Percentiles rank a stretch among this genome's conserved stretches.
Evolutionary conservation across 2,113 vertebrate genomes (phyloP).

Genomic region (human): DNA sequence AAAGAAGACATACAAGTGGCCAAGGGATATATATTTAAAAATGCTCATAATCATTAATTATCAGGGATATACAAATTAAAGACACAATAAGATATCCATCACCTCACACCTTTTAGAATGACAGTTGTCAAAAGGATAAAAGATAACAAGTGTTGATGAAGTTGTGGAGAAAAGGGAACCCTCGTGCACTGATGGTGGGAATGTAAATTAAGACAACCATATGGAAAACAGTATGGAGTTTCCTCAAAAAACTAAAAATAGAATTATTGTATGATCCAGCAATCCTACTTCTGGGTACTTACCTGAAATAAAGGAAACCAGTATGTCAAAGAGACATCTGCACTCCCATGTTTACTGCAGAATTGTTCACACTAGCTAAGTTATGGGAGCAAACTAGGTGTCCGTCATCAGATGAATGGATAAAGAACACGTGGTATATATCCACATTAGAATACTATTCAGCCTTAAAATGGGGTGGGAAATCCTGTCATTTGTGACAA

Average conservation of each 20-base stretch:
- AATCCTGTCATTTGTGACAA: not conserved
- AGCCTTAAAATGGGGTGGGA: not conserved
- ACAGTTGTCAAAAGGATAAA: not conserved
- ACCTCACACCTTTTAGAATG: not conserved
- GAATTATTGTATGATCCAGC: not conserved
- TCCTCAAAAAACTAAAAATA: not conserved
- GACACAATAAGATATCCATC: not conserved
- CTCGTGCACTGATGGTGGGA: not conserved
- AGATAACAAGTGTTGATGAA: not conserved
- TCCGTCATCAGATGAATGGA: not conserved
- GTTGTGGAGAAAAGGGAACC: not conserved
- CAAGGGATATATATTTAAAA: not conserved
- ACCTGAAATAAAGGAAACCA: not conserved
- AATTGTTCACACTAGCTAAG: not conserved
- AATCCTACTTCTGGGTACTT: not conserved
- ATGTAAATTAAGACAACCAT: not conserved
- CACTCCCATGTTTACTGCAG: not conserved
- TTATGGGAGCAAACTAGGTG: not conserved
- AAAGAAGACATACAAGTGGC: not conserved
- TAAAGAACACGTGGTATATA: not conserved
- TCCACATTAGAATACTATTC: not conserved
- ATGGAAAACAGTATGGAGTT: not conserved
- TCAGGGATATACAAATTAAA: not conserved
- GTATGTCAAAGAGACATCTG: not conserved
- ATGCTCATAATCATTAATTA: not conserved